Base-by-base conservation (phyloP, 2,797 vertebrate genomes). In the Crypturellus tataupa region DNA sequence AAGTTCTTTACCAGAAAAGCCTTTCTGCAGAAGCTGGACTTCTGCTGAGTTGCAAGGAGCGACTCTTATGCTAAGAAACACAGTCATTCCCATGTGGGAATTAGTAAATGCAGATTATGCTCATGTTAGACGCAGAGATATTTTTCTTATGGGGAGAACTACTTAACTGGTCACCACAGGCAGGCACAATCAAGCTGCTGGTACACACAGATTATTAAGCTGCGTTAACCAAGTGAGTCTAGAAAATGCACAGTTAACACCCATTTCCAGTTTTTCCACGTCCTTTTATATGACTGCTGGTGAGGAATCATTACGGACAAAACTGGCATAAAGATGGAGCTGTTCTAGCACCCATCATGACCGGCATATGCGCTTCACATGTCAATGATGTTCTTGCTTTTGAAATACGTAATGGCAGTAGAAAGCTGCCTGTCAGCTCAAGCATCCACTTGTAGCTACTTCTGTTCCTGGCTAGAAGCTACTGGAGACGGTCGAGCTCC, bases 221-320 rank as follows among this genome's bases (percentile, higher is more conserved):
- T 62, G 49, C 21, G 12, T 79, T 92, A 79, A 87, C 37, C 37
- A 82, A 81, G 49, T 20, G 46, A 65, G 55, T 85, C 39, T 35
- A 65, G 33, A 46, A 62, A 84, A 79, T 5, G 4, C 63, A 44
- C 27, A 17, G 10, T 25, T 58, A 59, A 40, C 53, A 33, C 7
- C 62, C 10, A 12, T 27, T 23, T 65, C 82, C 55, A 70, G 56
- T 12, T 53, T 79, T 80, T 90, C 42, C 40, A 9, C 31, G 4
- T 56, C 0, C 0, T 21, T 85, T 75, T 79, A 20, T 44, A 3
- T 4, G n/a, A 63, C 42, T 87, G 68, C 56, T 5, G 6, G 16
- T 27, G 51, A 78, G 73, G 70, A 35, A 58, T 39, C 77, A 65
- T 68, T 49, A 13, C 0, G 9, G 80, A 31, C 20, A 31, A 81